A percentile compares a stretch with the other conserved stretches of the same genome.
These are phyloP conservation scores for Drosophila meridiana DNA, from an alignment of 2,888 invertebrate species.

Conservation along the genomic window DNA sequence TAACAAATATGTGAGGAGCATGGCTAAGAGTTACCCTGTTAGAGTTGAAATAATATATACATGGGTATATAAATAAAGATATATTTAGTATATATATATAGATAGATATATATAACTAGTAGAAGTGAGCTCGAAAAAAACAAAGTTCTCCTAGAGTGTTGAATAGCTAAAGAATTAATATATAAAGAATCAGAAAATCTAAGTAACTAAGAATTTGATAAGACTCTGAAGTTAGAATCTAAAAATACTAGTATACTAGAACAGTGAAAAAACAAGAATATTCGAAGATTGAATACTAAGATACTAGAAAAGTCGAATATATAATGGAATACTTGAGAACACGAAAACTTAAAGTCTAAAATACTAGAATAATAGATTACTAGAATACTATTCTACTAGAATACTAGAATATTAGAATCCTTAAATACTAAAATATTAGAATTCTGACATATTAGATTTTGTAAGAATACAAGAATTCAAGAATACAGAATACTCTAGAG, in stretches of 20 bases:
- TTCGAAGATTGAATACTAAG: background rate
- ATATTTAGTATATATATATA: background rate
- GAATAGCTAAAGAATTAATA: too few relatives aligned
- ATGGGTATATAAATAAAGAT: background rate
- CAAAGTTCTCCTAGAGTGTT: too few relatives aligned
- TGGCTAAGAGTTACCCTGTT: conserved; percentile 13
- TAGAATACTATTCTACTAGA: background rate
- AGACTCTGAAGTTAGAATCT: too few relatives aligned
- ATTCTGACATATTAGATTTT: too few relatives aligned
- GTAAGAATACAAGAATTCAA: background rate
- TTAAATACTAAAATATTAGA: background rate
- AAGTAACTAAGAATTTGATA: too few relatives aligned
- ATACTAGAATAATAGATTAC: background rate
- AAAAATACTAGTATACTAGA: too few relatives aligned
- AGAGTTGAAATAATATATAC: background rate
- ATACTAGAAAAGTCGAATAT: background rate
- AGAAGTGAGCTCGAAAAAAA: too few relatives aligned
- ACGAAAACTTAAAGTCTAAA: background rate
- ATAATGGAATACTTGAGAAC: background rate
- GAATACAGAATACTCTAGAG: background rate
- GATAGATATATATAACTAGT: background rate
- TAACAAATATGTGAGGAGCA: background rate
- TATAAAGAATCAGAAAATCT: too few relatives aligned
- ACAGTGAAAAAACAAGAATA: too few relatives aligned
- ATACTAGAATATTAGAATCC: background rate